These are phyloP conservation scores for Epinephelus coioides DNA, from an alignment of 2,797 vertebrate species.

Conservation along the genomic window DNA sequence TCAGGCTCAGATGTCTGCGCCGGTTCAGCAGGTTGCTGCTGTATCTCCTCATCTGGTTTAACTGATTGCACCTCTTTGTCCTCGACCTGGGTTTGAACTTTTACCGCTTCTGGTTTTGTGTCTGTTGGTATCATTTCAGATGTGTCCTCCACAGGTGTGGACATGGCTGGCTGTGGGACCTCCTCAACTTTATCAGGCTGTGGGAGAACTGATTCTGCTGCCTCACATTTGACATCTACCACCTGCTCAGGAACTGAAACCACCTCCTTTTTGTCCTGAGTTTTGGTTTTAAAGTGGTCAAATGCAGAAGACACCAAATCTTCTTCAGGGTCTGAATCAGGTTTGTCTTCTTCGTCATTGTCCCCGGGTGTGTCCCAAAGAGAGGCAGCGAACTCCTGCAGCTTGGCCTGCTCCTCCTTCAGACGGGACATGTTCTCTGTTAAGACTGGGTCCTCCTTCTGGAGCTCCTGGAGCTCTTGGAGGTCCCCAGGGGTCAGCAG, in stretches of 20 bases:
- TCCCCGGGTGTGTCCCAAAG: conserved; percentile 76
- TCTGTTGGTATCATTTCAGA: neutral
- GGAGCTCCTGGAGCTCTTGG: conserved; percentile 39
- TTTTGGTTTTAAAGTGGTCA: conserved; percentile 49
- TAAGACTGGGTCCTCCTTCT: conserved; percentile 63
- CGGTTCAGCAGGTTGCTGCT: conserved; percentile 16
- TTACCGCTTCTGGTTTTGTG: neutral
- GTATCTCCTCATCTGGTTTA: conserved; percentile 13
- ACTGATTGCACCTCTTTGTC: conserved; percentile 22
- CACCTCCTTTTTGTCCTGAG: neutral
- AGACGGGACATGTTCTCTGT: conserved; percentile 78
- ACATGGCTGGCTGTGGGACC: conserved; percentile 1
- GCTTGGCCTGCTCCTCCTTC: conserved; percentile 79
- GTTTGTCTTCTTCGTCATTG: conserved; percentile 20
- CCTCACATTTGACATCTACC: conserved; percentile 7
- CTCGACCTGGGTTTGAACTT: conserved; percentile 12
- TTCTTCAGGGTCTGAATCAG: conserved; percentile 33
- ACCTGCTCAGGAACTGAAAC: conserved; percentile 22
- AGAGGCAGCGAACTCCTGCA: conserved; percentile 87
- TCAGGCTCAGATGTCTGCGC: conserved; percentile 13
- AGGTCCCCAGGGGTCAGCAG: conserved; percentile 31
- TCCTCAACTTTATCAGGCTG: conserved; percentile 19
- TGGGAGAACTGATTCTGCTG: conserved; percentile 14
- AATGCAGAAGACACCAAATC: conserved; percentile 51
- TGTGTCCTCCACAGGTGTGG: conserved; percentile 1